Evolutionary conservation across 1,140 invertebrate genomes (phyloP).

Genomic region (Calliopsis andreniformis): DNA sequence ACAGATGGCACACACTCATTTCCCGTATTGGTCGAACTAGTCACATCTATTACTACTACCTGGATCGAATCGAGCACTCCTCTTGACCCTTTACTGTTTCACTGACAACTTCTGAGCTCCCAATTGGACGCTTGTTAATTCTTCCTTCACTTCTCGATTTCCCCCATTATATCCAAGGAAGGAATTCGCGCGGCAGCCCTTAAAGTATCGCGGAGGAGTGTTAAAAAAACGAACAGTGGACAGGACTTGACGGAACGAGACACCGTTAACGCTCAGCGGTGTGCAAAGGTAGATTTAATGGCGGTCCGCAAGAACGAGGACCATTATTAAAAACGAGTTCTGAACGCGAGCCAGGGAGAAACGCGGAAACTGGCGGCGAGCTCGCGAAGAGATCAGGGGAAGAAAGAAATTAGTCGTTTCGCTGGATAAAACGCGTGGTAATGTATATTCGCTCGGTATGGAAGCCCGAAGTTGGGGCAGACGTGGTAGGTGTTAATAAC

Average conservation of each 20-base stretch:
- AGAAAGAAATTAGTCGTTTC: slow-evolving; percentile 29
- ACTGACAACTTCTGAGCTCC: too few species aligned
- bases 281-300: slow-evolving; percentile 42
- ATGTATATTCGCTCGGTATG: neutral
- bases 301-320: slow-evolving; percentile 32
- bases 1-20: too few species aligned
- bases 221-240: neutral
- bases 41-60: too few species aligned
- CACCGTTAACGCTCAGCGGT: slow-evolving; percentile 32
- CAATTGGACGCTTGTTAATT: too few species aligned
- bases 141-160: too few species aligned
- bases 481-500: slow-evolving; percentile 48
- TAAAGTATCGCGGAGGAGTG: neutral
- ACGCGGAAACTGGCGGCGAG: slow-evolving; percentile 22
- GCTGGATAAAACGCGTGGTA: slow-evolving; percentile 3
- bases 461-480: neutral
- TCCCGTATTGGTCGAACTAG: too few species aligned
- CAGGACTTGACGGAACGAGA: slow-evolving; percentile 19
- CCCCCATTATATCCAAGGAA: too few species aligned
- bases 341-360: slow-evolving; percentile 61
- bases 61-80: too few species aligned
- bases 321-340: slow-evolving; percentile 60
- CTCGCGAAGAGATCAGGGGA: neutral
- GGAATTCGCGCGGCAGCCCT: too few species aligned
- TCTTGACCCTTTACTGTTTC: too few species aligned